These are phyloP conservation scores for Anoplophora glabripennis DNA, from an alignment of 1,140 invertebrate genomes.

Conservation along the genomic window DNA sequence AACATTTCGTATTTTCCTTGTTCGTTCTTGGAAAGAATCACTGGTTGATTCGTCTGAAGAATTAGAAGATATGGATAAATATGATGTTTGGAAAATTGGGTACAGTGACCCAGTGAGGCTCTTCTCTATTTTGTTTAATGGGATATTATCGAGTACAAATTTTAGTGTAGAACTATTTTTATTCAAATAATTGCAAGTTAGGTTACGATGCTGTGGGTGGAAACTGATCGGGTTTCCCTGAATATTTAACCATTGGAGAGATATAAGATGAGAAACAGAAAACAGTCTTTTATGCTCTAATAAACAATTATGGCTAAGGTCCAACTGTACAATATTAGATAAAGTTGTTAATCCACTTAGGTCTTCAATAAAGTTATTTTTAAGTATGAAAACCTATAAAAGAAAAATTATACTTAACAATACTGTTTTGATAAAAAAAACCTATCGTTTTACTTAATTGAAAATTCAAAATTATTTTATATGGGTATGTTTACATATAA, in stretches of 20 bases:
- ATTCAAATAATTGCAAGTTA: slow-evolving; percentile 58
- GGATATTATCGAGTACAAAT: slow-evolving; percentile 58
- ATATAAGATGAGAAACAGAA: slow-evolving; percentile 55
- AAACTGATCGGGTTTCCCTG: slow-evolving; percentile 62
- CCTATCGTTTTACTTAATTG: no score
- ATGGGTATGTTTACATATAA: no score
- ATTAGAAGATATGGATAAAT: slow-evolving; percentile 3
- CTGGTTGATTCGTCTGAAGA: slow-evolving; percentile 11
- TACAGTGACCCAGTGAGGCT: slow-evolving; percentile 47
- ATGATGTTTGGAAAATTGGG: slow-evolving; percentile 22
- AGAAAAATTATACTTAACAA: slow-evolving; percentile 8
- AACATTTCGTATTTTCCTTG: slow-evolving; percentile 42
- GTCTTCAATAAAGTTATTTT: slow-evolving; percentile 51
- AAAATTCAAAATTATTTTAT: no score
- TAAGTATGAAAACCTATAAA: slow-evolving; percentile 38
- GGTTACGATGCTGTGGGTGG: slow-evolving; percentile 56
- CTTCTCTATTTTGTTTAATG: slow-evolving; percentile 56
- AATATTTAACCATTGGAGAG: slow-evolving; percentile 56
- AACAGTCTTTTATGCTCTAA: slow-evolving; percentile 57
- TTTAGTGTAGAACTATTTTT: slow-evolving; percentile 53
- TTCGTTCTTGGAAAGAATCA: slow-evolving; percentile 21
- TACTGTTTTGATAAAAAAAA: no score
- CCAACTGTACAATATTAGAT: slow-evolving; percentile 56
- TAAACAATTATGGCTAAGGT: slow-evolving; percentile 63
- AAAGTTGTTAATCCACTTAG: slow-evolving; percentile 45